Evolutionary conservation across 2,888 invertebrate genomes (phyloP).

Genomic region (Leptinotarsa peninsularis): DNA sequence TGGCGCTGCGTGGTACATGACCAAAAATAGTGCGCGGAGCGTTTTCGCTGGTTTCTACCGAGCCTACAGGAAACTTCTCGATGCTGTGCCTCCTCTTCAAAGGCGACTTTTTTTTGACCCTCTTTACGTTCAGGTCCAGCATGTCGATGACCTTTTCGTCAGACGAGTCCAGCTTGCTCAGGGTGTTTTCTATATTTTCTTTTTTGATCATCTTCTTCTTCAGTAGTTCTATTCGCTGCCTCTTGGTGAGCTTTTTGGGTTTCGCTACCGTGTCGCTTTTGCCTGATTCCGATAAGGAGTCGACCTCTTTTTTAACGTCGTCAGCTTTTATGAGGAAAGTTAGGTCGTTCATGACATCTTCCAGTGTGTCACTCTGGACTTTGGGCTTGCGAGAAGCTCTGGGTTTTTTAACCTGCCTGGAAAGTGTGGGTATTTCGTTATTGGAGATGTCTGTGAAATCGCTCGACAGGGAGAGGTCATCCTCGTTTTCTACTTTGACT

Average conservation of each 20-base stretch:
- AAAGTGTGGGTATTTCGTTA: slow-evolving; percentile 39
- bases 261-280: slow-evolving; percentile 54
- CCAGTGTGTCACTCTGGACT: slow-evolving; percentile 55
- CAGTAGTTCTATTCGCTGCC: slow-evolving; percentile 51
- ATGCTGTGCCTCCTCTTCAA: slow-evolving; percentile 63
- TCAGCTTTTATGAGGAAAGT: slow-evolving; percentile 55
- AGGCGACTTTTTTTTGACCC: slow-evolving; percentile 54
- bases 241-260: slow-evolving; percentile 55
- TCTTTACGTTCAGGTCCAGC: slow-evolving; percentile 63
- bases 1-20: slow-evolving; percentile 57
- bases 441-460: slow-evolving; percentile 44
- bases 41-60: slow-evolving; percentile 47
- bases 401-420: slow-evolving; percentile 43
- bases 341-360: slow-evolving; percentile 63
- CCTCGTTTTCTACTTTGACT: slow-evolving; percentile 52
- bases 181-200: slow-evolving; percentile 60
- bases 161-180: slow-evolving; percentile 58
- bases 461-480: slow-evolving; percentile 39
- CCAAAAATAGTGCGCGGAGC: slow-evolving; percentile 52
- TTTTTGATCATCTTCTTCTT: slow-evolving; percentile 59
- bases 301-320: slow-evolving; percentile 55
- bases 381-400: slow-evolving; percentile 48
- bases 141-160: slow-evolving; percentile 64
- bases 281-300: slow-evolving; percentile 52
- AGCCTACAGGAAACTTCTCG: slow-evolving; percentile 61